Conservation (phyloP, 2,888 invertebrate genomes). For the Netelia melanura region DNA sequence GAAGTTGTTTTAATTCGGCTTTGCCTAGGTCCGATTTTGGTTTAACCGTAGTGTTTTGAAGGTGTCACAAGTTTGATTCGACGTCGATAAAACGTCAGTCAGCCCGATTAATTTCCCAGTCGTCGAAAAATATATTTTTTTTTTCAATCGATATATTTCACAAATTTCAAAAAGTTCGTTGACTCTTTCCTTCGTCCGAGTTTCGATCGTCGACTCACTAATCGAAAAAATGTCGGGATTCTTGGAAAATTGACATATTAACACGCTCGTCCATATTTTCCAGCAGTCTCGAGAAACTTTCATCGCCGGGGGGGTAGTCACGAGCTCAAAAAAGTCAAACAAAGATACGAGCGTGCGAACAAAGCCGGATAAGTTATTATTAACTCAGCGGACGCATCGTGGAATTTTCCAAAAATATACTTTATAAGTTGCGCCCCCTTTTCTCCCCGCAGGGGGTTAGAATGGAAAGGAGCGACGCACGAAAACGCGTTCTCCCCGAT, state of each 20-base stretch:
- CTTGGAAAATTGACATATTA: neutral
- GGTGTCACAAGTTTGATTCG: no score
- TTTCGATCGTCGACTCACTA: neutral
- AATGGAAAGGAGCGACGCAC: neutral
- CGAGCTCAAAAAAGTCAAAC: neutral
- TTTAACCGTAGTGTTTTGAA: no score
- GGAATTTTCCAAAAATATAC: constrained; percentile 56
- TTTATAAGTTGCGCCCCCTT: neutral
- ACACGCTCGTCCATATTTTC: constrained; percentile 5
- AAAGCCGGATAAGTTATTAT: neutral
- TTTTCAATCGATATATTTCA: neutral
- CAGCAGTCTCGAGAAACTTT: constrained; percentile 4
- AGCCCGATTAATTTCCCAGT: no score
- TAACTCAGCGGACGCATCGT: constrained; percentile 44
- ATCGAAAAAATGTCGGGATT: neutral
- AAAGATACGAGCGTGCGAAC: neutral
- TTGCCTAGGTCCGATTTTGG: no score
- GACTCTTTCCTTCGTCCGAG: constrained; percentile 10
- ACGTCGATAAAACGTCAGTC: no score
- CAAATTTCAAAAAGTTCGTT: neutral
- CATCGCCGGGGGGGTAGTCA: neutral
- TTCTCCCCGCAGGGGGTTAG: neutral
- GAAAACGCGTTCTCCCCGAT: constrained; percentile 58
- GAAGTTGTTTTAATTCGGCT: no score
- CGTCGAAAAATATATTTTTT: no score